phyloP scores from a whole-genome alignment of 2,797 vertebrate species.

The Sternarchorhynchus goeldii region DNA sequence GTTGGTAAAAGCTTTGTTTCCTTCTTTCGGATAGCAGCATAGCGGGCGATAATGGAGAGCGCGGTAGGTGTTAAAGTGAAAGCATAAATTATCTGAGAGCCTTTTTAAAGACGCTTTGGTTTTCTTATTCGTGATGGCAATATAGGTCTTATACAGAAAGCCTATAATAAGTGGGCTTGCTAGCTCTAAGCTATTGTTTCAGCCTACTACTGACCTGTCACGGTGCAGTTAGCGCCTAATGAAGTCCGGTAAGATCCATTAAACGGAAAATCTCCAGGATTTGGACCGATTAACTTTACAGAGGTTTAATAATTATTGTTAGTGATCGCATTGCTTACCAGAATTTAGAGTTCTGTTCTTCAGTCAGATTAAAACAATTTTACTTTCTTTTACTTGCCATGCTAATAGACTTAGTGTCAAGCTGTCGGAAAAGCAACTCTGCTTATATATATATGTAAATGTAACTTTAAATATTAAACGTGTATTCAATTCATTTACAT shows the following conservation, averaged over 20 bases:
- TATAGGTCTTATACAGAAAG: not conserved
- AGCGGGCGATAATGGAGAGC: slow-evolving; percentile 6
- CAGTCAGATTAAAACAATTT: no score
- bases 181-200: not conserved
- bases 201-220: not conserved
- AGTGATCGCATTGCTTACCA: no score
- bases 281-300: not conserved
- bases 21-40: not conserved
- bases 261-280: no score
- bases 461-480: not conserved
- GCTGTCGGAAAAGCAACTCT: no score
- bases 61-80: not conserved
- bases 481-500: no score
- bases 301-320: not conserved
- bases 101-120: not conserved
- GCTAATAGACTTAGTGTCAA: no score
- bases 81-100: not conserved
- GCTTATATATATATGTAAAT: not conserved
- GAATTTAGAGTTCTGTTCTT: no score
- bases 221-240: not conserved
- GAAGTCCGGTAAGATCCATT: not conserved
- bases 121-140: not conserved
- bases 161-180: not conserved
- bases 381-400: no score
- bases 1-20: slow-evolving; percentile 11